Evolutionary conservation across 2,888 invertebrate genomes (phyloP).

Genomic region (Sphaerophoria taeniata): DNA sequence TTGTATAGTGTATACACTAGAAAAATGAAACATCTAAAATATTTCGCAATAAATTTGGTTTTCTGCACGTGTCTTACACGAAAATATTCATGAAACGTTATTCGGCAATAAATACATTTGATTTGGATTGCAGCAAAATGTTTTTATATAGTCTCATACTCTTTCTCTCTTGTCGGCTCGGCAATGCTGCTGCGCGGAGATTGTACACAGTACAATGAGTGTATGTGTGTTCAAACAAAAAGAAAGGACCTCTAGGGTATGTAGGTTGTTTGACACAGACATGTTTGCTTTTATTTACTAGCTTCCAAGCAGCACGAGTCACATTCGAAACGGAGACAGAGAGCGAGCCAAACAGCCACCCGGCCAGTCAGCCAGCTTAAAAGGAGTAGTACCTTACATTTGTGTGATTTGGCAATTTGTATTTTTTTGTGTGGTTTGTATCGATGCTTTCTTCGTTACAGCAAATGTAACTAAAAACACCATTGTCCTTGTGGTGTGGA

Average conservation of each 20-base stretch:
- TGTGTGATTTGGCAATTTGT: slow-evolving; percentile 56
- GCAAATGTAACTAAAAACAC: slow-evolving; percentile 38
- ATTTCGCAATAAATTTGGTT: slow-evolving; percentile 73
- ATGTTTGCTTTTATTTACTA: slow-evolving; percentile 26
- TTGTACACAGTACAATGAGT: neutral
- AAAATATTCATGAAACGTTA: slow-evolving; percentile 81
- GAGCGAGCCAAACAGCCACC: neutral
- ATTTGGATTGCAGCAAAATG: slow-evolving; percentile 78
- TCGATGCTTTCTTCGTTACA: slow-evolving; percentile 29
- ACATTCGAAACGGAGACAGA: neutral
- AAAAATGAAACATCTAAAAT: slow-evolving; percentile 71
- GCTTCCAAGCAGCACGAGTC: slow-evolving; percentile 36
- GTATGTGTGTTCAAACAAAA: neutral
- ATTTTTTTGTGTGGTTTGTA: slow-evolving; percentile 51
- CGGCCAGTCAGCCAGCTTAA: neutral
- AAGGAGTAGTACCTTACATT: slow-evolving; percentile 11
- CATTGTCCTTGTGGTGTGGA: slow-evolving; percentile 34
- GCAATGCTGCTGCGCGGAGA: neutral
- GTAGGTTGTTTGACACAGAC: slow-evolving; percentile 54
- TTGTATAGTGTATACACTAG: neutral
- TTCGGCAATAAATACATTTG: slow-evolving; percentile 81
- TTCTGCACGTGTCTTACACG: slow-evolving; percentile 74
- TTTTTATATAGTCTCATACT: slow-evolving; percentile 31
- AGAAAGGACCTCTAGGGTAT: slow-evolving; percentile 44
- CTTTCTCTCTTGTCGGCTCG: neutral